phyloP scores from a whole-genome alignment of 2,888 invertebrate genomes.

The Ormyrus rosae region DNA sequence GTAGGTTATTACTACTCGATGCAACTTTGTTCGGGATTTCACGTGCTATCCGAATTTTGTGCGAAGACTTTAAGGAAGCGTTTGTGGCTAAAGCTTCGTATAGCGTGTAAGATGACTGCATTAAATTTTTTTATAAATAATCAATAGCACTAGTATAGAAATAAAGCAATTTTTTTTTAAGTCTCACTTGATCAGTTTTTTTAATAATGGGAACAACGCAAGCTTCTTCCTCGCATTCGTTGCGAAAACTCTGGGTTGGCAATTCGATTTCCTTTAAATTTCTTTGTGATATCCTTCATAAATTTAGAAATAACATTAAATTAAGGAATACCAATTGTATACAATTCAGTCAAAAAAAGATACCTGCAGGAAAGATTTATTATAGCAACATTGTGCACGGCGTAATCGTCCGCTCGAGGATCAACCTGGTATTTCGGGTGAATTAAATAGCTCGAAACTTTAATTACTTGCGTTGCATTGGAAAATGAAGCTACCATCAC shows the following conservation, averaged over 20 bases:
- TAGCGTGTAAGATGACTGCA: conserved; percentile 55
- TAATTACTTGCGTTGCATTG: conserved; percentile 59
- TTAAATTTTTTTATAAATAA: not conserved
- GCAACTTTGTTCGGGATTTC: conserved; percentile 2
- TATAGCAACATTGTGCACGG: conserved; percentile 62
- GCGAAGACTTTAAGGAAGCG: not conserved
- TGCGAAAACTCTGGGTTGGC: conserved; percentile 57
- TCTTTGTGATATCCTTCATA: conserved; percentile 56
- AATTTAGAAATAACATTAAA: not conserved
- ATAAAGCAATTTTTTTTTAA: not conserved
- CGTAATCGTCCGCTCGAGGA: conserved; percentile 54
- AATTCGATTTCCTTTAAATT: conserved; percentile 59
- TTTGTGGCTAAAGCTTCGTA: conserved; percentile 58
- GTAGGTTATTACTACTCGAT: not conserved
- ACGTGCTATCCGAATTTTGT: not conserved
- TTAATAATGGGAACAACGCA: conserved; percentile 59
- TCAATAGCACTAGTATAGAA: no score
- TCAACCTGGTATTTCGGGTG: conserved; percentile 58
- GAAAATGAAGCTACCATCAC: conserved; percentile 59
- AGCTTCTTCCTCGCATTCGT: conserved; percentile 57
- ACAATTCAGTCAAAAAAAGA: not conserved
- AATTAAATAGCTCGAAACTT: conserved; percentile 58
- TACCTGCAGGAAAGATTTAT: conserved; percentile 62
- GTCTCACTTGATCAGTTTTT: conserved; percentile 57
- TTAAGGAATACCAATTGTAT: no score